Base-by-base conservation (phyloP, 92 coral and sea anemone genomes). In the Montipora capitata region DNA sequence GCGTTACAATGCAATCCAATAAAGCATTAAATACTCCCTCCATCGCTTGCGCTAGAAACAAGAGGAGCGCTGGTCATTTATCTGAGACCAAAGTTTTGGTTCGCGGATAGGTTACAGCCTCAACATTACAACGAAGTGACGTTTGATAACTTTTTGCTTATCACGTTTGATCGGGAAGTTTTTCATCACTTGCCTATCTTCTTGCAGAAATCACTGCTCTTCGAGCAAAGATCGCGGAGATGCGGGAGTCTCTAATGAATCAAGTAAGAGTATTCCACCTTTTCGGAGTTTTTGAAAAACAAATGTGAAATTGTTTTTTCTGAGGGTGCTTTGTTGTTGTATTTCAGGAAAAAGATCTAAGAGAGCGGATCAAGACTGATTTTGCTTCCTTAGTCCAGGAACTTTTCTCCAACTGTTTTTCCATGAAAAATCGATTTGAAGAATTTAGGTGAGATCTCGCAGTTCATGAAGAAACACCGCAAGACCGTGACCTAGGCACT, bases 401-500 rank as follows among this genome's bases (percentile, higher is more conserved):
- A 69, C 68, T 97, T 13, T 97, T 97, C 82, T 89, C 98, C 57
- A 96, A 96, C 76, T 97, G 98, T 85, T 97, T 97, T 72, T 92
- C 94, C 58, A 95, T 97, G 98, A 95, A 93, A 63, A 97, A 92
- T 78, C 93, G 89, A n/a, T 97, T 97, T 57, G 99, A 97, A 70
- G 99, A 97, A 85, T 97, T 97, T 92, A 86, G 99, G 99, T 97
- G 66, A 49, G 87, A 48, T 20, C 76, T 9, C 3, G 51, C 5
- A 45, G 51, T 8, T 1, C 9, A 45, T 5, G 9, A 45, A 8
- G 9, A 4, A 45, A 45, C 2, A 27, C 35, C 35, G 35, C 35
- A 27, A 27, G 35, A 27, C 35, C 35, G 35, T 27, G 35, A 27
- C 35, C 35, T 0, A 27, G 35, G 35, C 35, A 27, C 35, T 27